Conservation (phyloP, 1,140 invertebrate species). For the Procambarus virginalis region DNA sequence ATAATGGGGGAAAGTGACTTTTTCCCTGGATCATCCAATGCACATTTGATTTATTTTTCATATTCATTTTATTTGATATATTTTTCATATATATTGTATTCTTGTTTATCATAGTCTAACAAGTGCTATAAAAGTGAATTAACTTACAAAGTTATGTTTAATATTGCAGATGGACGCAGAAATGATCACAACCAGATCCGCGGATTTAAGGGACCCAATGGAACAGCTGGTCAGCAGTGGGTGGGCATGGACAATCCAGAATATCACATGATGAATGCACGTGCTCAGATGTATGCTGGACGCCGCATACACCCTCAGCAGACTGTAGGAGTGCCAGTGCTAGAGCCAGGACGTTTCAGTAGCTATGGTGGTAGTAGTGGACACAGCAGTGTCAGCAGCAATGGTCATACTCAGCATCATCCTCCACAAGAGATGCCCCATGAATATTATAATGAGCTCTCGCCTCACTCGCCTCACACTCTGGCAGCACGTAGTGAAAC, state of each 20-base stretch:
- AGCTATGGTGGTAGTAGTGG: conserved; percentile 54
- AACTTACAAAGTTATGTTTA: too few relatives aligned
- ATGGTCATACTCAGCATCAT: conserved; percentile 30
- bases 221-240: conserved; percentile 47
- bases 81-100: neutral
- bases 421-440: conserved; percentile 53
- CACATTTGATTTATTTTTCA: too few relatives aligned
- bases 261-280: conserved; percentile 83
- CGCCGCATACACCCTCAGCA: conserved; percentile 61
- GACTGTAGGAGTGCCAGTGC: conserved; percentile 60
- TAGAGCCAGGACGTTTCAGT: conserved; percentile 46
- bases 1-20: too few relatives aligned
- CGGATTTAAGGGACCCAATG: conserved; percentile 43
- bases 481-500: conserved; percentile 55
- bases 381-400: conserved; percentile 27
- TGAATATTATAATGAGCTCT: conserved; percentile 69
- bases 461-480: conserved; percentile 20
- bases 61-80: too few relatives aligned
- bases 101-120: too few relatives aligned
- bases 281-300: conserved; percentile 56
- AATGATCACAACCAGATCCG: conserved; percentile 15
- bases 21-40: too few relatives aligned
- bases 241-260: conserved; percentile 92
- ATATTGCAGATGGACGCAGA: conserved; percentile 41
- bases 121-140: too few relatives aligned